Conservation (phyloP, 2,797 vertebrate species). For the Lepus oiostolus region DNA sequence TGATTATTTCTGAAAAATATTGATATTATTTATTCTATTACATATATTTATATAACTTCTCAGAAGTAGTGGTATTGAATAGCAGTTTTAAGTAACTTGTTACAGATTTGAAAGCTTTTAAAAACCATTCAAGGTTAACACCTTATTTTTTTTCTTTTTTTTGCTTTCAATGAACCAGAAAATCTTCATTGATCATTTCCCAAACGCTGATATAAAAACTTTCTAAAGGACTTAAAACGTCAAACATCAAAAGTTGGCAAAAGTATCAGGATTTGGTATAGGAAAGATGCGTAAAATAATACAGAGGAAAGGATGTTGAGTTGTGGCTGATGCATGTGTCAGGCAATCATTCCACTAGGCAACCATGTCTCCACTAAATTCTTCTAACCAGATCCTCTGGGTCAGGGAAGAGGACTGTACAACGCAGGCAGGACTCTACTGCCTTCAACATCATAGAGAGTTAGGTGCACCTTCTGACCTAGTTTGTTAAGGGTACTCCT, state of each 20-base stretch:
- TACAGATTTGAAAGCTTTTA: not conserved
- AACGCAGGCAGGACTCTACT: too few species aligned
- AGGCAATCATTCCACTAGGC: not conserved
- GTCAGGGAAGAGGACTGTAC: not conserved
- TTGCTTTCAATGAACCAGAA: not conserved
- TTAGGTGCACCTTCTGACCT: not conserved
- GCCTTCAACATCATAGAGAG: not conserved
- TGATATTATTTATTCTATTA: too few species aligned
- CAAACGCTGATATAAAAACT: not conserved
- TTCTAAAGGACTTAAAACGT: not conserved
- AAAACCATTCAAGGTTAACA: not conserved
- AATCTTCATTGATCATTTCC: not conserved
- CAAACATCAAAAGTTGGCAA: not conserved
- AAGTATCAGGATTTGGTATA: not conserved
- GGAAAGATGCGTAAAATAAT: not conserved
- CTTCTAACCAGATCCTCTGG: not conserved
- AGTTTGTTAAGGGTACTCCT: not conserved
- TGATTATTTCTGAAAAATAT: not conserved
- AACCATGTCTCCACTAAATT: accelerated
- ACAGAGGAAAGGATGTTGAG: not conserved
- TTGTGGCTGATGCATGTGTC: not conserved
- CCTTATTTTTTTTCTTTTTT: not conserved
- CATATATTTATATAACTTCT: not conserved
- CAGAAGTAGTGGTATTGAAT: not conserved
- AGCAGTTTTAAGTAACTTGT: constrained; percentile 1